Evolutionary conservation across 2,113 vertebrate genomes (phyloP).

Genomic region (Anoura caudifer): DNA sequence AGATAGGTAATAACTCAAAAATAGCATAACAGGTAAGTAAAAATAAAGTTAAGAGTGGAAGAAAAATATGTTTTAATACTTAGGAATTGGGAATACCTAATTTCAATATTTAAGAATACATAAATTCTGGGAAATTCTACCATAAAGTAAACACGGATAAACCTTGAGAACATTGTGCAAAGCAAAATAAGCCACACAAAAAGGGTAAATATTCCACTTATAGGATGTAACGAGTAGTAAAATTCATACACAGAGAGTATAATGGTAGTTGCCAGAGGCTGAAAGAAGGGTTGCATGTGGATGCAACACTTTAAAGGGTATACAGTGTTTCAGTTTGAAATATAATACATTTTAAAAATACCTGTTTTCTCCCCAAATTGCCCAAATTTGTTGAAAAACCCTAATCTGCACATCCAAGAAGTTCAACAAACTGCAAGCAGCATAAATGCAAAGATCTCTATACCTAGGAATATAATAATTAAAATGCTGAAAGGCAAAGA

Average conservation of each 20-base stretch:
- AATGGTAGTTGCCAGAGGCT: background rate
- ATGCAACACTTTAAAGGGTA: background rate
- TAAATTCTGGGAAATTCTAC: background rate
- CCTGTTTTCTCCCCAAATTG: background rate
- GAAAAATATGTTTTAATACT: background rate
- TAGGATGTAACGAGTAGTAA: background rate
- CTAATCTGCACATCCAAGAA: background rate
- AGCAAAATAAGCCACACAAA: background rate
- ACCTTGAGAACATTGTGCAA: background rate
- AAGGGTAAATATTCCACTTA: background rate
- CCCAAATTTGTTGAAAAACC: conserved; percentile 16
- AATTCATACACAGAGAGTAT: background rate
- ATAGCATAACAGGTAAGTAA: background rate
- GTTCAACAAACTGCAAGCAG: background rate
- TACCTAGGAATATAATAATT: background rate
- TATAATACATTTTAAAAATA: background rate
- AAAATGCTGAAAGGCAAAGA: background rate
- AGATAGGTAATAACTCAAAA: background rate
- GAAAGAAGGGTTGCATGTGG: background rate
- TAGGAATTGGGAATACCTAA: background rate
- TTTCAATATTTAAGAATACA: conserved; percentile 6
- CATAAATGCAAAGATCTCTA: background rate
- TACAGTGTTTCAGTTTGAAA: background rate
- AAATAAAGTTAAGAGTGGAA: background rate
- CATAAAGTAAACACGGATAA: background rate